Evolutionary conservation across 1,140 invertebrate genomes (phyloP).

Genomic region (Chironomus striatipennis): DNA sequence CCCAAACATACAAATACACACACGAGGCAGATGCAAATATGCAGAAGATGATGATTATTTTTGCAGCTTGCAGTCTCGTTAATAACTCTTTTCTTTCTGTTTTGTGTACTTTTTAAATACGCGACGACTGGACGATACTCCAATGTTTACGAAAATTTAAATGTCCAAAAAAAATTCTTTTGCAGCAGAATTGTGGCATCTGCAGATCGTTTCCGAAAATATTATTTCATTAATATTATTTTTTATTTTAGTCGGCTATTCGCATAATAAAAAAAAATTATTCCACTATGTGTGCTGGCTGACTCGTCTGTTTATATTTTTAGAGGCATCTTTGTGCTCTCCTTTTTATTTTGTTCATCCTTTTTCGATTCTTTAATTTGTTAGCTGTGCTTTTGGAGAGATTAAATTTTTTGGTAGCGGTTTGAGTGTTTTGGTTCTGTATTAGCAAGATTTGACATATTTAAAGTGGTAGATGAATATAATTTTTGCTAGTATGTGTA

Average conservation of each 20-base stretch:
- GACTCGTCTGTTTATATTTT: conserved; percentile 6
- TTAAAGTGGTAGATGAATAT: too few species aligned
- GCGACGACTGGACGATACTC: not conserved
- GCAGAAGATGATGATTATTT: not conserved
- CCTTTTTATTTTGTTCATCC: not conserved
- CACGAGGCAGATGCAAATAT: not conserved
- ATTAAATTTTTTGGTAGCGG: too few species aligned
- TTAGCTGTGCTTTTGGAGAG: too few species aligned
- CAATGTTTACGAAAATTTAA: conserved; percentile 9
- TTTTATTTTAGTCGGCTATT: too few species aligned
- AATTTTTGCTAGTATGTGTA: too few species aligned
- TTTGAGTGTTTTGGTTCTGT: too few species aligned
- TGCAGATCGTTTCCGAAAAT: conserved; percentile 4
- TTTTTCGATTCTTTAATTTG: too few species aligned
- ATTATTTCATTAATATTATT: too few species aligned
- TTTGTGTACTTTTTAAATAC: not conserved
- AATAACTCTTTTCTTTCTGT: not conserved
- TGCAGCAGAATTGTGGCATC: not conserved
- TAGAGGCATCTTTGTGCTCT: not conserved
- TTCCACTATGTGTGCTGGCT: not conserved
- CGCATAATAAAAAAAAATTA: too few species aligned
- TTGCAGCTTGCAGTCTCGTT: conserved; percentile 1
- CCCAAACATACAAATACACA: too few species aligned
- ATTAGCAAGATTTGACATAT: too few species aligned
- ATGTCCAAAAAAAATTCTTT: conserved; percentile 10